Percentiles rank a stretch among this genome's conserved stretches.
Conservation (phyloP, 2,888 invertebrate species). For the Emmelina monodactyla region DNA sequence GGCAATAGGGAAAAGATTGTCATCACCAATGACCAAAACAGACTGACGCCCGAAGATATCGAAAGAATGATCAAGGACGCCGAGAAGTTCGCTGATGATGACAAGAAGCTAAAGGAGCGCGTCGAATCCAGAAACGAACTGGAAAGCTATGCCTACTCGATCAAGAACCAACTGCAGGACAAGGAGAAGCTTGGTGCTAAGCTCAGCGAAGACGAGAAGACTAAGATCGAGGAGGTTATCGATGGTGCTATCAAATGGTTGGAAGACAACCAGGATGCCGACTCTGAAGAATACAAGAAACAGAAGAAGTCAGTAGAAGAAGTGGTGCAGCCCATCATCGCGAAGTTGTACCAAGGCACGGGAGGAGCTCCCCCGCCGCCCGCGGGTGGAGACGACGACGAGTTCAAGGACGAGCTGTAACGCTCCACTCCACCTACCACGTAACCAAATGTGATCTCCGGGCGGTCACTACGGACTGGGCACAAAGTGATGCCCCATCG, state of each 20-base stretch:
- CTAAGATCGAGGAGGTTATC: constrained; percentile 94
- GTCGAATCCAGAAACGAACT: constrained; percentile 97
- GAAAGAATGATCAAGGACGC: constrained; percentile 99
- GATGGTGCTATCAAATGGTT: constrained; percentile 98
- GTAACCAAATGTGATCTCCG: constrained; percentile 54
- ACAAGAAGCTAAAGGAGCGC: constrained; percentile 94
- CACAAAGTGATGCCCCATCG: constrained; percentile 16
- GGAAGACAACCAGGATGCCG: constrained; percentile 93
- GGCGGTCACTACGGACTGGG: constrained; percentile 26
- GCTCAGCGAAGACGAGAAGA: constrained; percentile 86
- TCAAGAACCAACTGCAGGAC: constrained; percentile 96
- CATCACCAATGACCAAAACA: constrained; percentile 98
- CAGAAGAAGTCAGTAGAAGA: constrained; percentile 96
- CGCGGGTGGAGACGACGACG: constrained; percentile 74
- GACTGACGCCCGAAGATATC: constrained; percentile 97
- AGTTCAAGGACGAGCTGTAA: constrained; percentile 88
- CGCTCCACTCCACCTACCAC: constrained; percentile 37
- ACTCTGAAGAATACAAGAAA: constrained; percentile 90
- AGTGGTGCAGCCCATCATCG: constrained; percentile 95
- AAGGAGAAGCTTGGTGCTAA: constrained; percentile 98
- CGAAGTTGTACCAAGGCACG: constrained; percentile 91
- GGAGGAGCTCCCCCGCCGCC: constrained; percentile 83
- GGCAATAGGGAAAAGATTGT: constrained; percentile 99
- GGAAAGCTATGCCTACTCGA: constrained; percentile 95
- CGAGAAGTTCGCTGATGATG: constrained; percentile 98